Conservation (phyloP, 2,888 invertebrate species). For the Sarcophaga variegata region DNA sequence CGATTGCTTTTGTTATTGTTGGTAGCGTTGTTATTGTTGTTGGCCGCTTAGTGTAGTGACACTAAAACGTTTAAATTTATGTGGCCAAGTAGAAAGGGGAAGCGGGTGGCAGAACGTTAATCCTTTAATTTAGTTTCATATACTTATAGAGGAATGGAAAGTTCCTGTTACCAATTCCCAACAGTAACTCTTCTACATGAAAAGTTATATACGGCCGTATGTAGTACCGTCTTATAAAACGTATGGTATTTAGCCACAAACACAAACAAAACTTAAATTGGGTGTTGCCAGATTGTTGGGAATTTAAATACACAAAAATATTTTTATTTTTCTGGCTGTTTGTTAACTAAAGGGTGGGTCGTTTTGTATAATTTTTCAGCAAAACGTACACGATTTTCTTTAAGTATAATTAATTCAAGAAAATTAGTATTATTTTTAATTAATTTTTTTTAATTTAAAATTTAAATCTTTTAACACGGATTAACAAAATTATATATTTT, state of each 20-base stretch:
- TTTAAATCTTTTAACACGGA: no score
- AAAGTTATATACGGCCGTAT: background rate
- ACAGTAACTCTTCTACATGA: slow-evolving; percentile 6
- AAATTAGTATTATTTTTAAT: slow-evolving; percentile 1
- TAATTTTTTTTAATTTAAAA: slow-evolving; percentile 12
- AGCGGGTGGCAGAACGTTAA: slow-evolving; percentile 47
- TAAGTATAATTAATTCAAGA: background rate
- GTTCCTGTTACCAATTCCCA: slow-evolving; percentile 45
- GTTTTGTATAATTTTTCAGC: slow-evolving; percentile 10
- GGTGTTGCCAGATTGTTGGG: slow-evolving; percentile 55
- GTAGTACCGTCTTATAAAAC: slow-evolving; percentile 23
- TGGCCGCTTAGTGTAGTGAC: slow-evolving; percentile 41
- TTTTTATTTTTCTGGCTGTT: slow-evolving; percentile 42
- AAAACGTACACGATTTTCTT: background rate
- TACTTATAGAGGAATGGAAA: slow-evolving; percentile 14
- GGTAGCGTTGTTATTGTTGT: slow-evolving; percentile 17
- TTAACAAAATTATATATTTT: background rate
- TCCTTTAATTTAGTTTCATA: slow-evolving; percentile 66
- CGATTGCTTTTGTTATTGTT: slow-evolving; percentile 22
- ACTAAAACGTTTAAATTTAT: slow-evolving; percentile 36
- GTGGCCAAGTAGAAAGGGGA: background rate
- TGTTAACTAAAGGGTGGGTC: slow-evolving; percentile 61
- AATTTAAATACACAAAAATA: slow-evolving; percentile 56
- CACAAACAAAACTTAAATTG: slow-evolving; percentile 5
- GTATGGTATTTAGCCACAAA: slow-evolving; percentile 36